Conservation (phyloP, 2,113 vertebrate genomes). For the Pygoscelis antarcticus region DNA sequence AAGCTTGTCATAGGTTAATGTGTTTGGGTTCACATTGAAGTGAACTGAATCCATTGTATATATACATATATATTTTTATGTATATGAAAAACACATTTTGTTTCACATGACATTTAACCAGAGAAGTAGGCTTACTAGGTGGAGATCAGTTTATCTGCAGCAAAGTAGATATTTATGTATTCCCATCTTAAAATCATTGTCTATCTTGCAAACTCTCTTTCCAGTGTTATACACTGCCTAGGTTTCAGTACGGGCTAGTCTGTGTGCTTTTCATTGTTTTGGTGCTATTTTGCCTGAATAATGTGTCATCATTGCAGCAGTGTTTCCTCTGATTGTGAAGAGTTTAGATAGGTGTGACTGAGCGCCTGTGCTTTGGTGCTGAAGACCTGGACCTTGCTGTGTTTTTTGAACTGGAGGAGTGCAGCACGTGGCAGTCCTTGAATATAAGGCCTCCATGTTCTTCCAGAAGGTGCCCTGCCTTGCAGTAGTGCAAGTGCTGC, state of each 20-base stretch:
- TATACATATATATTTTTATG: neutral
- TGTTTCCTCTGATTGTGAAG: neutral
- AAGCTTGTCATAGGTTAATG: neutral
- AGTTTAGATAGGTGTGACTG: neutral
- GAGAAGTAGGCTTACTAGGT: neutral
- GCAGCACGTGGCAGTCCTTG: neutral
- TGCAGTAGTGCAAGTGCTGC: neutral
- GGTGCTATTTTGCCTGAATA: neutral
- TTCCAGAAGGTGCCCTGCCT: neutral
- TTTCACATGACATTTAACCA: neutral
- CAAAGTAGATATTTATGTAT: neutral
- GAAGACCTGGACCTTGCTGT: neutral
- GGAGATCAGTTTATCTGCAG: neutral
- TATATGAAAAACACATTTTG: neutral
- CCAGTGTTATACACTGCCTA: accelerated
- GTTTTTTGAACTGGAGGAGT: neutral
- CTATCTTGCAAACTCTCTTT: neutral
- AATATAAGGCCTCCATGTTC: accelerated
- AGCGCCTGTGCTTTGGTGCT: neutral
- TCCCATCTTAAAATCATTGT: neutral
- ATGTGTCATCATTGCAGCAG: accelerated
- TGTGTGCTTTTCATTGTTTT: accelerated
- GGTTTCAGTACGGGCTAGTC: neutral
- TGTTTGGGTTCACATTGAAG: neutral
- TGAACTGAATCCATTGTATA: neutral